Conservation (phyloP, 30 jellyfish, hydroid and myxozoan species). For the Turritopsis rubra region DNA sequence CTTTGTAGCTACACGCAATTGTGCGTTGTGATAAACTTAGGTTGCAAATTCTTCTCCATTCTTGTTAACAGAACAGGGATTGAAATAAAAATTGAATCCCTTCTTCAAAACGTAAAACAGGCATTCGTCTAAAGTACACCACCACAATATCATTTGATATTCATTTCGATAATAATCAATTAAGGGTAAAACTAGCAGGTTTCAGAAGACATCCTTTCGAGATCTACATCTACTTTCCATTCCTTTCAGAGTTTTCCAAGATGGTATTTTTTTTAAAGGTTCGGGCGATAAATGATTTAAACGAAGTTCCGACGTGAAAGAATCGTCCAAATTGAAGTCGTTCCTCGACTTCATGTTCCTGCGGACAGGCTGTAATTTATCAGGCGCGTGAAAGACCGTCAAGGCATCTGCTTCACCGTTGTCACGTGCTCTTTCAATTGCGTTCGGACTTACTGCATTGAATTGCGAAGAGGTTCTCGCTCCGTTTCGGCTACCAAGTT, state of each 20-base stretch:
- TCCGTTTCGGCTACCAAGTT: neutral
- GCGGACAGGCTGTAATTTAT: neutral
- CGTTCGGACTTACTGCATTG: neutral
- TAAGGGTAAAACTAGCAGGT: neutral
- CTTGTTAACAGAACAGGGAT: neutral
- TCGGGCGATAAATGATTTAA: neutral
- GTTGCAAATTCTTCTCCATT: neutral
- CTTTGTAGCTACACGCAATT: no score
- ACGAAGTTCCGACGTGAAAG: constrained; percentile 4
- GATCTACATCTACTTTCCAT: neutral
- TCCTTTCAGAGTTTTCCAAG: neutral
- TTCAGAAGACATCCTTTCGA: neutral
- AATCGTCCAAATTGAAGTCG: neutral
- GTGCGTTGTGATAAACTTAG: no score
- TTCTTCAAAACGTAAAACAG: neutral
- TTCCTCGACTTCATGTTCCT: neutral
- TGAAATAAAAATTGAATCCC: neutral
- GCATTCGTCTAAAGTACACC: no score
- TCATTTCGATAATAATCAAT: neutral
- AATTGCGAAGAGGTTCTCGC: neutral
- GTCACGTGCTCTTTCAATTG: neutral
- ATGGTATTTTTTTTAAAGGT: neutral
- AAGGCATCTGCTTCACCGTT: neutral
- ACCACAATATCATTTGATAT: neutral
- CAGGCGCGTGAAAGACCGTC: constrained; percentile 9